Evolutionary conservation across 2,888 invertebrate genomes (phyloP).

Genomic region (Nycteola revayana): DNA sequence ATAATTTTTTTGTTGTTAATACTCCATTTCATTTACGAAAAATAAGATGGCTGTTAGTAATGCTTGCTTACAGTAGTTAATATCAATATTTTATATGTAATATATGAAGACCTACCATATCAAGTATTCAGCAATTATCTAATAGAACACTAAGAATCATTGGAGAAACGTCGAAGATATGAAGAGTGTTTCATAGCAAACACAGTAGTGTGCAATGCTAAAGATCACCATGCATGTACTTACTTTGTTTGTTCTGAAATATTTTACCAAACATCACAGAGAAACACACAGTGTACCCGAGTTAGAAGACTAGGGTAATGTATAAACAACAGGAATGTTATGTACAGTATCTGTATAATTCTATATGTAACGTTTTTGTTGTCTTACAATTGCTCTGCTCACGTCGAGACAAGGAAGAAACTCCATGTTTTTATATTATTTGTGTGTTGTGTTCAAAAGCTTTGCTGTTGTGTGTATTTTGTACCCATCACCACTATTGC

Average conservation of each 20-base stretch:
- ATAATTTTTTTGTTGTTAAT: no score
- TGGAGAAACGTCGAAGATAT: constrained; percentile 17
- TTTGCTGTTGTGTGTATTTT: no score
- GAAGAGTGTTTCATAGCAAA: constrained; percentile 75
- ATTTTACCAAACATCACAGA: constrained; percentile 44
- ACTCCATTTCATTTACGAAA: no score
- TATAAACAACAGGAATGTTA: constrained; percentile 82
- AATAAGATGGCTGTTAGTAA: no score
- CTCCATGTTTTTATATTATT: no score
- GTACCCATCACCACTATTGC: no score
- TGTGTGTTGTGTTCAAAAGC: no score
- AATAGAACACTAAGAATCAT: no score
- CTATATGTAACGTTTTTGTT: constrained; percentile 83
- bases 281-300: constrained; percentile 5
- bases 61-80: no score
- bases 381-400: constrained; percentile 80
- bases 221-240: constrained; percentile 77
- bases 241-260: constrained; percentile 81
- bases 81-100: no score
- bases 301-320: constrained; percentile 69
- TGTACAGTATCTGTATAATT: constrained; percentile 78
- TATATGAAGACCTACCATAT: no score
- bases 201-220: constrained; percentile 82
- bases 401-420: constrained; percentile 33
- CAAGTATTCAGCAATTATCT: no score